A percentile compares a stretch with the other conserved stretches of the same genome.
Conservation (phyloP, 1,140 invertebrate genomes). For the Pachyrhynchus sulphureomaculatus region DNA sequence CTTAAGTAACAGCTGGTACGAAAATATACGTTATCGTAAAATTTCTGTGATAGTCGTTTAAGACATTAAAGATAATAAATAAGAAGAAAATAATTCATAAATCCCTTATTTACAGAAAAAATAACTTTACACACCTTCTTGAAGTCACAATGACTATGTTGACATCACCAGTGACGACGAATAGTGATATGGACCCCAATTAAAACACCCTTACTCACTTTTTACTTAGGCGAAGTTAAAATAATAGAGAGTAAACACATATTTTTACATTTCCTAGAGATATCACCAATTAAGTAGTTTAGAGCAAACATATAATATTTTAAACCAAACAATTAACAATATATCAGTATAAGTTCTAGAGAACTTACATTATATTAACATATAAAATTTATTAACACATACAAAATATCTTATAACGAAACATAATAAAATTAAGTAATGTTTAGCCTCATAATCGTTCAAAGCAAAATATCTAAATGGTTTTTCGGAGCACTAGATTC, state of each 20-base stretch:
- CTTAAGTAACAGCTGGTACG: not conserved
- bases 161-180: not conserved
- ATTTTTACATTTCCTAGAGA: slow-evolving; percentile 9
- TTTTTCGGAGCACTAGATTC: slow-evolving; percentile 14
- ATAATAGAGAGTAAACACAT: slow-evolving; percentile 15
- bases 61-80: no score
- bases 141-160: not conserved
- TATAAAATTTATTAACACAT: slow-evolving; percentile 3
- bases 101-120: not conserved
- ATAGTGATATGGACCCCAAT: not conserved
- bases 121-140: not conserved
- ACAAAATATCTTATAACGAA: not conserved
- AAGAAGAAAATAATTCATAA: not conserved
- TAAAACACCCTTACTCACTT: slow-evolving; percentile 3
- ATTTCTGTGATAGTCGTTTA: no score
- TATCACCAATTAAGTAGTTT: slow-evolving; percentile 4
- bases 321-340: not conserved
- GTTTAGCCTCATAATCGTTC: not conserved
- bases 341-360: not conserved
- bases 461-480: slow-evolving; percentile 11
- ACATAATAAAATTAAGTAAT: not conserved
- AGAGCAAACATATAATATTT: not conserved
- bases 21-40: no score
- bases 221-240: not conserved
- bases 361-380: not conserved